Evolutionary conservation across 2,888 invertebrate species (phyloP), one percentile per base, ranked within the genome.

Genomic region (Amphimallon solstitiale): DNA sequence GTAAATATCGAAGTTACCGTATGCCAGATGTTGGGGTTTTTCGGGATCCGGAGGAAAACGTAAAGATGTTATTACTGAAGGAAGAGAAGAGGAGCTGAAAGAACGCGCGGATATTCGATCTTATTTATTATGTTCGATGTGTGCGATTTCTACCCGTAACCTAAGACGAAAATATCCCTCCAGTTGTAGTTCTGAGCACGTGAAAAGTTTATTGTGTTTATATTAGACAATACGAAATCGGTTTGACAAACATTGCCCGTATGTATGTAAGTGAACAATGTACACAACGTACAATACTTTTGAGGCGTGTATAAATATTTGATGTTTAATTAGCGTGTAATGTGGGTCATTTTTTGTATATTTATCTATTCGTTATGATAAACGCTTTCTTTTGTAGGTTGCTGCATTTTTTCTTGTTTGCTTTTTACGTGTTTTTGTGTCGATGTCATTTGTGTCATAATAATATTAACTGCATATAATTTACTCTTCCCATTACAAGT

Each of bases 1-100:
- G 56, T 56, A 56, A 56, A 56, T 43, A 56, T 56, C 56, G 40
- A 56, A 56, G 40, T 56, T 56, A 12, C 66, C 66, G 66, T 66
- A 59, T 56, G 66, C 66, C 66, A 66, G 66, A 66, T 66, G 66
- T 66, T 66, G 56, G 49, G 66, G 63, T 66, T 40, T 62, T 45
- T 34, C 29, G 29, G 64, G 64, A 56, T 54, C 61, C 48, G 37
- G 56, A 45, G 51, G 9, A 45, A 46, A 61, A 61, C 60, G 63
- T 34, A 61, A 54, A 66, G 66, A 63, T 66, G 66, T 62, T 66
- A 63, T 61, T 66, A 62, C 60, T 40, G 21, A 19, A 40, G 23
- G 45, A 37, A 17, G 46, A 63, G 46, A 66, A n/a, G n/a, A n/a
- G n/a, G n/a, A 23, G 6, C 29, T 29, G 29, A 29, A 29, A 29